Percentiles rank a stretch among this genome's conserved stretches.
phyloP scores from a whole-genome alignment of 2,797 vertebrate species.

The Heterohyrax brucei region DNA sequence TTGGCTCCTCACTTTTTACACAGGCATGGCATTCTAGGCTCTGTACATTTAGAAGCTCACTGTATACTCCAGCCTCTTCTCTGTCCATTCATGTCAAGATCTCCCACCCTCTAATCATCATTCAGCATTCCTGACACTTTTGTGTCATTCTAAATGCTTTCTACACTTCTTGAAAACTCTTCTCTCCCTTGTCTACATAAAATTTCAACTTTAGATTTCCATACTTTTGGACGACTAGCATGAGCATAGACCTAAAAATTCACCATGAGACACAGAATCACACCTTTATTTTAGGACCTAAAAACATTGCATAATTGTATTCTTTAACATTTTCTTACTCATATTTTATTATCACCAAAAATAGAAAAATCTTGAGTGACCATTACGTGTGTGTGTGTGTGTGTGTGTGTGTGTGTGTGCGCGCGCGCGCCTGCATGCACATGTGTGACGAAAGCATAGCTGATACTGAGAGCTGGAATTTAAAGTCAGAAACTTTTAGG shows the following conservation, averaged over 20 bases:
- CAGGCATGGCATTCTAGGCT: not conserved
- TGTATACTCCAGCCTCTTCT: not conserved
- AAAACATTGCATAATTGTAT: not conserved
- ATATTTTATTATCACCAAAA: not conserved
- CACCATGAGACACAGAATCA: not conserved
- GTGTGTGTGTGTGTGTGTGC: too few species aligned
- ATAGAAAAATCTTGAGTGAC: not conserved
- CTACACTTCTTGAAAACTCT: not conserved
- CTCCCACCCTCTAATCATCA: not conserved
- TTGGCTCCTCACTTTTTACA: not conserved
- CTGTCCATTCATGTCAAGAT: not conserved
- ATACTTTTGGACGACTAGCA: not conserved
- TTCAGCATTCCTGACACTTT: not conserved
- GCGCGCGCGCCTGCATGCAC: too few species aligned
- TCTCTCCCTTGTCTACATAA: not conserved
- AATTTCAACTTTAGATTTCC: not conserved
- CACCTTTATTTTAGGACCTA: not conserved
- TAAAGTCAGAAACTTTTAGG: constrained; percentile 13
- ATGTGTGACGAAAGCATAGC: not conserved
- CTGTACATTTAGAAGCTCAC: not conserved
- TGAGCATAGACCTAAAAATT: constrained; percentile 27
- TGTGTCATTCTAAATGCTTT: not conserved
- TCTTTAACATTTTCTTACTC: constrained; percentile 41
- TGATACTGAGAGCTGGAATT: not conserved
- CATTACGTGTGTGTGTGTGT: too few species aligned